Evolutionary conservation across 2,113 vertebrate genomes (phyloP).

Genomic region (Eretmochelys imbricata): DNA sequence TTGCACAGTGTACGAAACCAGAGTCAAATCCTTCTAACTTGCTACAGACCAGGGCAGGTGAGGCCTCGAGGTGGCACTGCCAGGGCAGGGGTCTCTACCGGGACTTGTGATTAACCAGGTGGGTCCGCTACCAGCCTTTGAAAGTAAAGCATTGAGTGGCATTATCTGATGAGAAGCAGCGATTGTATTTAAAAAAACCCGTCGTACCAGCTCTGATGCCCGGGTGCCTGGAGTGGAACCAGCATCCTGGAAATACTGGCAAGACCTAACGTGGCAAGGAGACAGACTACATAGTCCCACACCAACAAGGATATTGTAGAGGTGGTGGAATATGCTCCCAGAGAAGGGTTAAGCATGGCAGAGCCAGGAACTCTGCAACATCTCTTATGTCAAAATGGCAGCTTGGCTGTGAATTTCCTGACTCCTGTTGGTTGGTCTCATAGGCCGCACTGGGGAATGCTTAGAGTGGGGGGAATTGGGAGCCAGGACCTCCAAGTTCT

Average conservation of each 20-base stretch:
- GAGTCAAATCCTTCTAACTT: neutral
- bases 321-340: neutral
- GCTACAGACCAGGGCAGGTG: neutral
- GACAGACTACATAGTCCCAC: neutral
- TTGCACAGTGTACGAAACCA: neutral
- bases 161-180: neutral
- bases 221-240: neutral
- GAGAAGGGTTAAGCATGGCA: neutral
- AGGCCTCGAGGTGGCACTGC: rapidly evolving
- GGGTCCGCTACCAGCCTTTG: neutral
- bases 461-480: neutral
- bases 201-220: rapidly evolving
- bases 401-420: neutral
- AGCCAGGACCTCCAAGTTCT: neutral
- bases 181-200: neutral
- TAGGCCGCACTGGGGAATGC: neutral
- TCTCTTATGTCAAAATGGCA: neutral
- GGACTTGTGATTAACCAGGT: neutral
- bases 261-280: neutral
- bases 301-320: rapidly evolving
- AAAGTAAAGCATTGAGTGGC: rapidly evolving
- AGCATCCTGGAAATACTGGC: neutral
- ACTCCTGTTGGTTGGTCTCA: neutral
- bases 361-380: neutral
- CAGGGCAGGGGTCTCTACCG: rapidly evolving